These are phyloP conservation scores for Argya squamiceps DNA, from an alignment of 2,797 vertebrate species.

Conservation along the genomic window DNA sequence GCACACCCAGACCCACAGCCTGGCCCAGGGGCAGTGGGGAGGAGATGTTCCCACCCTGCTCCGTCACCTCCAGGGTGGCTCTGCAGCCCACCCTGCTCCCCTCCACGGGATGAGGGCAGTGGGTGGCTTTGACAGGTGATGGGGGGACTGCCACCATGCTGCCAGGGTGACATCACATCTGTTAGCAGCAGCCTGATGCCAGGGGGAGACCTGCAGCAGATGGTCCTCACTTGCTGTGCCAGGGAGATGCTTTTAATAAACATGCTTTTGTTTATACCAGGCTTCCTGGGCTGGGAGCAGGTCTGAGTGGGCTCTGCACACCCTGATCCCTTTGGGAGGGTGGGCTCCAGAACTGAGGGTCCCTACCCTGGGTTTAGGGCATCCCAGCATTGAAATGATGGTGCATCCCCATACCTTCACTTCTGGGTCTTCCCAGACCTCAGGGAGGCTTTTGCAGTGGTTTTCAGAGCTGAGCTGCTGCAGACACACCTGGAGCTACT, in stretches of 20 bases:
- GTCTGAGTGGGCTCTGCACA: not conserved
- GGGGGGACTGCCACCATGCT: not conserved
- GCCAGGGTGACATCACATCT: not conserved
- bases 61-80: not conserved
- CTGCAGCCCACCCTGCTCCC: not conserved
- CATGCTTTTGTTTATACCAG: not conserved
- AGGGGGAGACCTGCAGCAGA: rapidly evolving
- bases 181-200: not conserved
- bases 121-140: not conserved
- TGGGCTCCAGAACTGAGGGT: not conserved
- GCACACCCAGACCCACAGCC: not conserved
- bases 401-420: not conserved
- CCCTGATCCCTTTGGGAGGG: not conserved
- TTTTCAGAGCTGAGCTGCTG: not conserved
- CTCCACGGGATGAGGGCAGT: not conserved
- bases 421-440: not conserved
- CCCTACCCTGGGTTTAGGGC: not conserved
- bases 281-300: not conserved
- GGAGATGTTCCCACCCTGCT: not conserved
- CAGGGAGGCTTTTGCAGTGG: not conserved
- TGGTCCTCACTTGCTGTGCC: not conserved
- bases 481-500: not conserved
- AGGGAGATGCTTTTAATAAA: not conserved
- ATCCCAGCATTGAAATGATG: rapidly evolving
- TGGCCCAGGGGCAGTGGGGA: rapidly evolving